Base-by-base conservation (phyloP, 2,797 vertebrate species). In the Pantherophis alleghaniensis region DNA sequence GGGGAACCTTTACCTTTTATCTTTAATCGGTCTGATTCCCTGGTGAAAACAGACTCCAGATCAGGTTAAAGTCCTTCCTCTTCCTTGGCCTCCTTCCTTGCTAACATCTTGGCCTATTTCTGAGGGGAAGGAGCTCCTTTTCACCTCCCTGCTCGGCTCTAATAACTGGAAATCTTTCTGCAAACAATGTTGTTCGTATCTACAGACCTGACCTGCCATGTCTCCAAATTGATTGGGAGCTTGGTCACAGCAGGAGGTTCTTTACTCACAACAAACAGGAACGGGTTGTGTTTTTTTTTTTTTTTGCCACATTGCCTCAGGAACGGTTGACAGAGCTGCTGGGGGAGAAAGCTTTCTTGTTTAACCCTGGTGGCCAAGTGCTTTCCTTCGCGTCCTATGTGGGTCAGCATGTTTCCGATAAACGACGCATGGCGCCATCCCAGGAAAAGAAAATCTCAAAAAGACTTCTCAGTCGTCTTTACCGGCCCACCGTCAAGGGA, bases 181-280 rank as follows among this genome's bases (percentile, higher is more conserved):
- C 90, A 96, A 96, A 96, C 94, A 96, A 90, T 90, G 94, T 95
- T 91, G 90, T 93, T 95, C 93, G 89, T 93, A 91, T 89, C n/a
- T 51, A 42, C 42, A 60, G 92, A 11, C 94, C 93, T 97, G 90
- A 94, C 93, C 94, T 92, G 59, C 56, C 92, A 0, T 94, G 90
- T 96, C 95, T 94, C 89, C 37, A 88, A 95, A 95, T 94, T 96
- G 92, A 94, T 94, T 83, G 86, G 91, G 89, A 94, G 86, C 91
- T 92, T 42, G 42, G 20, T 83, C 92, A 89, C 90, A 93, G 86
- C 86, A 91, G 93, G 93, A 91, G 26, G 91, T 91, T 92, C 47
- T 94, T 90, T 95, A 1, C 60, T 74, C 55, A 91, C 59, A 74
- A 89, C 86, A 94, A 93, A 93, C 94, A 79, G 10, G 69, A 92